Evolutionary conservation across 2,888 invertebrate species (phyloP), one percentile per base, ranked within the genome.

Genomic region (Cerceris rybyensis): DNA sequence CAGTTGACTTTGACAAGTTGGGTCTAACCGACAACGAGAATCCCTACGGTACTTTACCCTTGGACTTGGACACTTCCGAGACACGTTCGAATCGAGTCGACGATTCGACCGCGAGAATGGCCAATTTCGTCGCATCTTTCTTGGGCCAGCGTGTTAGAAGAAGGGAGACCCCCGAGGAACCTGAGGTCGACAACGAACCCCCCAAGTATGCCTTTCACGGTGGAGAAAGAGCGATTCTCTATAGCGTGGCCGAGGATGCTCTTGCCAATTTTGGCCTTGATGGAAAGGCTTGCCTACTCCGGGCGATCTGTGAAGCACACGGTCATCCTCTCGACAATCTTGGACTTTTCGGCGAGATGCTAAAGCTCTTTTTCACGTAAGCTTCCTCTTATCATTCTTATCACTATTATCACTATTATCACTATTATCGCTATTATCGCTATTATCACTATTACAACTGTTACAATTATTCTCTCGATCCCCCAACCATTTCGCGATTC

Each of bases 11-110:
- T 90, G 96, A 97, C 92, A 96, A 96, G 91, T 93, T 97, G 82
- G 97, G 97, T 13, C 91, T 97, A 85, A 97, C 97, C n/a, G 97
- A 97, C 90, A 97, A 97, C 90, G 96, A 97, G 90, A 97, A 97
- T 93, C 97, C 97, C 0, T 96, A 96, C 88, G 97, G 97, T 14
- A 96, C 95, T 58, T 92, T 97, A 70, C 97, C 97, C 0, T 71
- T 78, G 2, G 93, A 96, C 6, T 94, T 97, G 83, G 96, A 96
- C 0, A 93, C 97, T 78, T 92, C 28, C 28, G 28, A 28, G 28
- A 28, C 28, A 28, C 28, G 28, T 2, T 28, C 28, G 96, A 97
- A 6, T 94, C 95, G 82, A 64, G 59, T 1, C 73, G 63, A 16
- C 64, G 52, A 13, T 42, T 65, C 8, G 5, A 13, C 28, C 4